Evolutionary conservation across 2,113 vertebrate species (phyloP), one percentile per base, ranked within the genome.

Genomic region (Riparia riparia): DNA sequence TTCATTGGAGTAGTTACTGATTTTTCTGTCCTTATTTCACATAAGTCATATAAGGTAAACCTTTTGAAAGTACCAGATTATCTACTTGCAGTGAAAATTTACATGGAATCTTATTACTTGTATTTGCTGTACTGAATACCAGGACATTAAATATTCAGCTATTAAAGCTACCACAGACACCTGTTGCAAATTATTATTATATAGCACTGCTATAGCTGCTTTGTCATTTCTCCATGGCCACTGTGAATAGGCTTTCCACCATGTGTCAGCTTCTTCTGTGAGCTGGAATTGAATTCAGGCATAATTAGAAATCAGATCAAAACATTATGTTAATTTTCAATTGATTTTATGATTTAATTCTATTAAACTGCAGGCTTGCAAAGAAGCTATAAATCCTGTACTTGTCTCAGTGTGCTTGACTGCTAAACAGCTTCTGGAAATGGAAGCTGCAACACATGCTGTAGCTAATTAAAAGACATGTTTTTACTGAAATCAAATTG

Each of bases 271-370:
- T 89, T 85, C 70, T 63, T 91, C 83, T 85, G 44, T 85, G 47
- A 94, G 82, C 44, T 72, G 77, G 87, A 90, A 83, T 65, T 92
- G 66, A 90, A 94, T 94, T 93, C 94, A 82, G 87, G 58, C 91
- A 50, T 92, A 95, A 97, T 96, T 94, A 96, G 96, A 97, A 96
- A 96, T 93, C 93, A 92, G 79, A 97, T 97, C 88, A 96, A 96
- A 97, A 96, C 88, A 96, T 96, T 97, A 97, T 95, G 96, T 82
- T 97, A 97, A 97, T 96, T 97, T 95, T 94, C 93, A 97, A 89
- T 94, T 96, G 96, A 96, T 97, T 97, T 97, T 93, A 96, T 94
- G 89, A 97, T 97, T 96, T 97, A 97, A 97, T 97, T 96, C 82
- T 88, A 94, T 94, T 93, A 97, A 96, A 96, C 88, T 83, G 68